A percentile compares a stretch with the other conserved stretches of the same genome.
Conservation (phyloP, 2,888 invertebrate genomes). For the Cheilosia impressa region DNA sequence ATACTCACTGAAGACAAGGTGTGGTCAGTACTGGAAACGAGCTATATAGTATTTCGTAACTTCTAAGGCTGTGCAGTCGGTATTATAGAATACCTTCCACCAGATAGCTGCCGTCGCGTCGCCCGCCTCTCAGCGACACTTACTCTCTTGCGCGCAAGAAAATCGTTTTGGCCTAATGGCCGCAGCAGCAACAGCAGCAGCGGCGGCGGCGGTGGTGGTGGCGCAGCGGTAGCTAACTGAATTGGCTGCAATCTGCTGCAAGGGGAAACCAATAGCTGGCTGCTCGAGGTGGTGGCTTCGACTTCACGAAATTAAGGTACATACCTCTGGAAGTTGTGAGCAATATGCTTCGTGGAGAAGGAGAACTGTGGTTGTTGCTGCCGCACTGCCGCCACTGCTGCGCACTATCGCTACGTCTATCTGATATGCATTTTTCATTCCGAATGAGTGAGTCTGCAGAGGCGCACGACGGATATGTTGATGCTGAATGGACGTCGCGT, state of each 20-base stretch:
- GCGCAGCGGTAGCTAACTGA: constrained; percentile 57
- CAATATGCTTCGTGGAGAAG: constrained; percentile 62
- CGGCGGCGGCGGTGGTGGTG: constrained; percentile 40
- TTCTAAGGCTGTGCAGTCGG: constrained; percentile 59
- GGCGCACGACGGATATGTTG: constrained; percentile 75
- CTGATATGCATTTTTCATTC: constrained; percentile 76
- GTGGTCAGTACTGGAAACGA: constrained; percentile 75
- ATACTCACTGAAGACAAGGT: constrained; percentile 72
- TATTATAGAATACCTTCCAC: constrained; percentile 71
- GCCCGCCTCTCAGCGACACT: constrained; percentile 67
- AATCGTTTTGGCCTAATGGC: constrained; percentile 73
- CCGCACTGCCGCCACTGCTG: constrained; percentile 56
- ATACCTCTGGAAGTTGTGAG: constrained; percentile 60
- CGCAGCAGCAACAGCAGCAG: constrained; percentile 19
- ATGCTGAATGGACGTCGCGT: constrained; percentile 75
- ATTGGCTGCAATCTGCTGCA: constrained; percentile 68
- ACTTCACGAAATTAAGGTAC: constrained; percentile 70
- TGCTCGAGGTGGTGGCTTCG: constrained; percentile 65
- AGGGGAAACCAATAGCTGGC: constrained; percentile 68
- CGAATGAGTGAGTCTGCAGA: constrained; percentile 75
- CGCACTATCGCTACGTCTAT: constrained; percentile 74
- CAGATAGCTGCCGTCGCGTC: constrained; percentile 32
- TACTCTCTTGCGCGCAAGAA: constrained; percentile 61
- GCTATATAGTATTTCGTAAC: constrained; percentile 74
- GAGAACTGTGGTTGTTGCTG: constrained; percentile 46